Evolutionary conservation across 1,140 invertebrate species (phyloP).

Genomic region (Belonocnema kinseyi): DNA sequence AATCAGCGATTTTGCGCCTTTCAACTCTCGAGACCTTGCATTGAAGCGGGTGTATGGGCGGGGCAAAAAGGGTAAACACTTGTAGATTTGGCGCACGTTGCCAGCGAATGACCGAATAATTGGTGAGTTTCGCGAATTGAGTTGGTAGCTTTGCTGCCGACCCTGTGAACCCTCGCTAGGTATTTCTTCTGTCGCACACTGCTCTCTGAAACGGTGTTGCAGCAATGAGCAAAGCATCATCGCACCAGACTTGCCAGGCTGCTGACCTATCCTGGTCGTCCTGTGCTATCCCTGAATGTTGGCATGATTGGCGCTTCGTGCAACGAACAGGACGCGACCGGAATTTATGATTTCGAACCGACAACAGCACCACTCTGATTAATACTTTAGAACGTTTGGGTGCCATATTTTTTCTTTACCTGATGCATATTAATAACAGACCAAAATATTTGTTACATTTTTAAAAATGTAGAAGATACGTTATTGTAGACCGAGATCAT

Average conservation of each 20-base stretch:
- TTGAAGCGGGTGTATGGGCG: constrained; percentile 26
- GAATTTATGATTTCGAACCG: constrained; percentile 68
- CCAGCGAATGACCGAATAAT: constrained; percentile 73
- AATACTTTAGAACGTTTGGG: constrained; percentile 67
- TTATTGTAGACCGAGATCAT: too few species aligned
- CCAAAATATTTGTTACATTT: too few species aligned
- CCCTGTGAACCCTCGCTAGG: constrained; percentile 39
- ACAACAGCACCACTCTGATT: constrained; percentile 58
- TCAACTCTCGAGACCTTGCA: constrained; percentile 45
- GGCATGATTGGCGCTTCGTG: constrained; percentile 71
- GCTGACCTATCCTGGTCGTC: constrained; percentile 54
- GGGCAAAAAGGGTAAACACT: constrained; percentile 65
- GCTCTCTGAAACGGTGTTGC: constrained; percentile 37
- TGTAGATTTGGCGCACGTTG: constrained; percentile 75
- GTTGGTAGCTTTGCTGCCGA: constrained; percentile 50
- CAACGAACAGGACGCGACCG: constrained; percentile 61
- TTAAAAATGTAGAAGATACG: too few species aligned
- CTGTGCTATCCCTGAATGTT: constrained; percentile 67
- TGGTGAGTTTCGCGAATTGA: constrained; percentile 69
- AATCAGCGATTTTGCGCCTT: constrained; percentile 68
- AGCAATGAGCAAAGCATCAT: constrained; percentile 43
- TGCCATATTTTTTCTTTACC: constrained; percentile 49
- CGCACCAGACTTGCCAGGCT: constrained; percentile 47
- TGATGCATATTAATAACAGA: constrained; percentile 35
- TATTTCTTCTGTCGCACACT: constrained; percentile 35